Evolutionary conservation across 2,888 invertebrate genomes (phyloP).

Genomic region (Brassicogethes aeneus): DNA sequence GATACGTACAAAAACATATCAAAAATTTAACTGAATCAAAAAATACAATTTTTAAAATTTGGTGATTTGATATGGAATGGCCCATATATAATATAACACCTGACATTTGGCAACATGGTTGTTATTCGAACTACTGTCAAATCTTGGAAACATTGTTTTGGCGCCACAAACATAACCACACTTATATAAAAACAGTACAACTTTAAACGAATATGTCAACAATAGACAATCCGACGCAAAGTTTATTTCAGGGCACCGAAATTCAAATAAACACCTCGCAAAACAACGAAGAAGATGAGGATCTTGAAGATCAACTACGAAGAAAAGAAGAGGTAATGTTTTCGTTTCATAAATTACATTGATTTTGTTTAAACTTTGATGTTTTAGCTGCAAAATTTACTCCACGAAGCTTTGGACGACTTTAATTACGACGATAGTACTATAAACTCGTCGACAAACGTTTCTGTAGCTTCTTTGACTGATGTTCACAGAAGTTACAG

Average conservation of each 20-base stretch:
- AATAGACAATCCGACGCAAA: slow-evolving; percentile 49
- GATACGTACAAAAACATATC: too few relatives aligned
- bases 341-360: slow-evolving; percentile 11
- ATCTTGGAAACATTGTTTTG: too few relatives aligned
- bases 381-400: slow-evolving; percentile 52
- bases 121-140: too few relatives aligned
- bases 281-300: slow-evolving; percentile 52
- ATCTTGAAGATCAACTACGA: slow-evolving; percentile 55
- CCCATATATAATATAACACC: too few relatives aligned
- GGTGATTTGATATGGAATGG: too few relatives aligned
- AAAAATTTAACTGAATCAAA: too few relatives aligned
- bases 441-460: slow-evolving; percentile 28
- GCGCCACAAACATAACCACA: too few relatives aligned
- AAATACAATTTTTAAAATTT: too few relatives aligned
- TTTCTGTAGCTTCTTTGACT: slow-evolving; percentile 23
- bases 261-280: slow-evolving; percentile 58
- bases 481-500: slow-evolving; percentile 23
- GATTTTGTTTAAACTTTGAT: slow-evolving; percentile 7
- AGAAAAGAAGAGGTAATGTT: slow-evolving; percentile 54
- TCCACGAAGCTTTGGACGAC: slow-evolving; percentile 61
- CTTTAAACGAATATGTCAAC: too few relatives aligned
- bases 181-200: too few relatives aligned
- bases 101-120: too few relatives aligned
- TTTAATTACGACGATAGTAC: slow-evolving; percentile 52
- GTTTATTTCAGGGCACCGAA: slow-evolving; percentile 60